Evolutionary conservation across 2,888 invertebrate species (phyloP).

Genomic region (Embidobia sp.): DNA sequence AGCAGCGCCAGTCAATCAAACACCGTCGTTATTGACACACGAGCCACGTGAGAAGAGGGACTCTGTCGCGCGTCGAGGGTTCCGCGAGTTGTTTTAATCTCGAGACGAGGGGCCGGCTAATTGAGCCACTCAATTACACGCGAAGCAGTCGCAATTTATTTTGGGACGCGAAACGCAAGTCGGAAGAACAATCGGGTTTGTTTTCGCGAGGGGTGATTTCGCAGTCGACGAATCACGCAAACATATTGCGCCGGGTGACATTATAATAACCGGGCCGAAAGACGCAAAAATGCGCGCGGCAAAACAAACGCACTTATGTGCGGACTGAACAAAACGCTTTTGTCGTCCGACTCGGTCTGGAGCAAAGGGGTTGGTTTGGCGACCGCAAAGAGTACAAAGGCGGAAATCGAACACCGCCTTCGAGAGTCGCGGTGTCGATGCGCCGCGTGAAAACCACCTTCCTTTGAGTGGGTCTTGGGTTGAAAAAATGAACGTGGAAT

Average conservation of each 20-base stretch:
- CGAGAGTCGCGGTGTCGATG: conserved; percentile 29
- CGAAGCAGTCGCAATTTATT: no score
- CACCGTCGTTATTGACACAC: conserved; percentile 41
- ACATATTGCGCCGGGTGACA: conserved; percentile 52
- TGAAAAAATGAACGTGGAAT: no score
- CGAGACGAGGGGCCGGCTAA: no score
- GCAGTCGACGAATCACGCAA: conserved; percentile 39
- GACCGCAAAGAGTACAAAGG: conserved; percentile 74
- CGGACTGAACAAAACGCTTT: conserved; percentile 67
- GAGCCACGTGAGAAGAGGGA: conserved; percentile 38
- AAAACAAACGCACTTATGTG: conserved; percentile 61
- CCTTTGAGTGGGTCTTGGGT: no score
- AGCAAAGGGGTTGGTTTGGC: conserved; percentile 68
- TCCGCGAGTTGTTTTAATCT: no score
- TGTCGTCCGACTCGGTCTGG: conserved; percentile 62
- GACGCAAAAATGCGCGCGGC: conserved; percentile 48
- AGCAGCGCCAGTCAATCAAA: conserved; percentile 44
- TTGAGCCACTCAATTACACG: no score
- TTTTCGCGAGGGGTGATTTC: conserved; percentile 24
- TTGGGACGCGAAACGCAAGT: no score
- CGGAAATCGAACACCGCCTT: conserved; percentile 73
- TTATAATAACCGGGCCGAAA: conserved; percentile 70
- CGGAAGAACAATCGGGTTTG: background rate
- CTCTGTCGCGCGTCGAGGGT: conserved; percentile 6
- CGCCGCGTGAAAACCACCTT: no score